These are phyloP conservation scores for Pristiophorus japonicus DNA, from an alignment of 2,113 vertebrate species.

Conservation along the genomic window DNA sequence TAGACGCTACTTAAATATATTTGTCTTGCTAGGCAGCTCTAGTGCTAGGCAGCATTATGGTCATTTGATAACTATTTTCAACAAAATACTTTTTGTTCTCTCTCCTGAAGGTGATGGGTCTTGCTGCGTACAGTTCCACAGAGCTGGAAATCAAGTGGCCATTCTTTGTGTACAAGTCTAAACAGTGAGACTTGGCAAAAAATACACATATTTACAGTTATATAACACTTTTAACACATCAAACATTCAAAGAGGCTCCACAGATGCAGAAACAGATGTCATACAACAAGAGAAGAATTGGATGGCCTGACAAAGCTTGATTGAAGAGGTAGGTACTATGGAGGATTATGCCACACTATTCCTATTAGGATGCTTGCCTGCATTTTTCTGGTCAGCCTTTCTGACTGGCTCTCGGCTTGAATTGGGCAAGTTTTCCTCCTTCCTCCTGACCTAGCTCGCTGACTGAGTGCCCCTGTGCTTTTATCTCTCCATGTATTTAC, in stretches of 20 bases:
- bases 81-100: not conserved
- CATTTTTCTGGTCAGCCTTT: not conserved
- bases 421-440: not conserved
- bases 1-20: not conserved
- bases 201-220: not conserved
- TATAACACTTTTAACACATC: not conserved
- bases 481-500: too few species aligned
- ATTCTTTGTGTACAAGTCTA: not conserved
- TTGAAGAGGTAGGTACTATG: not conserved
- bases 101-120: not conserved
- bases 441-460: not conserved
- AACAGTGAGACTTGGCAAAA: not conserved
- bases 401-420: not conserved
- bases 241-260: not conserved
- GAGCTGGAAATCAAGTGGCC: not conserved
- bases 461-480: not conserved
- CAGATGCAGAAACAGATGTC: not conserved
- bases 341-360: not conserved
- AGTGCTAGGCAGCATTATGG: not conserved
- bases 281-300: not conserved
- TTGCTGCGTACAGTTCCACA: not conserved
- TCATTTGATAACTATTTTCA: not conserved
- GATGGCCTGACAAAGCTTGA: too few species aligned
- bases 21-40: not conserved
- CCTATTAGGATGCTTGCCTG: not conserved